Evolutionary conservation across 2,113 vertebrate species (phyloP).

Genomic region (Orientallactaga bullata): DNA sequence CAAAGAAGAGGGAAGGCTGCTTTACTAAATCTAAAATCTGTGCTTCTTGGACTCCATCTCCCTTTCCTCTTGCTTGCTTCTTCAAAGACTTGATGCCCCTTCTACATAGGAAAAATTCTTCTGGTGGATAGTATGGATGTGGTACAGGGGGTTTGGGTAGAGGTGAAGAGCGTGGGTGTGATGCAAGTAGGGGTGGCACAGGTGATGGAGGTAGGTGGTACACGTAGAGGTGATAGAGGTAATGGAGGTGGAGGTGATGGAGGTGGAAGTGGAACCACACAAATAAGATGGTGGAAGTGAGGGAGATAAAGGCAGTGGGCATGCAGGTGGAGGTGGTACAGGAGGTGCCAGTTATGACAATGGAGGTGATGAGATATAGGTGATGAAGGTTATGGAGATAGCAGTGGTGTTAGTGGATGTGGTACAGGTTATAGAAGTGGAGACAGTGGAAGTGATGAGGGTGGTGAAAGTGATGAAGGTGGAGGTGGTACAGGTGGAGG

Average conservation of each 20-base stretch:
- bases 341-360: no score
- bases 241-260: background rate
- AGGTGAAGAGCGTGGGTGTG: background rate
- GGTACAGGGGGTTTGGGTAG: background rate
- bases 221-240: background rate
- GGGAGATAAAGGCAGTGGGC: no score
- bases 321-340: no score
- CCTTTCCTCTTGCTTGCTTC: background rate
- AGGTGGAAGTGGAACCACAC: background rate
- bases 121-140: no score
- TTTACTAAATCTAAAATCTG: background rate
- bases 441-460: accelerated
- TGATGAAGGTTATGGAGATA: no score
- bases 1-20: background rate
- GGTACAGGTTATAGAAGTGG: no score
- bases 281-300: no score
- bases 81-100: background rate
- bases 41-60: background rate
- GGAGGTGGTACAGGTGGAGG: background rate
- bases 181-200: background rate
- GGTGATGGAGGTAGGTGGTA: background rate
- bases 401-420: no score
- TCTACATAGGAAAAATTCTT: background rate
- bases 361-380: no score
- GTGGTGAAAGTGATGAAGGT: accelerated